Evolutionary conservation across 2,113 vertebrate species (phyloP).

Genomic region (Crocuta crocuta): DNA sequence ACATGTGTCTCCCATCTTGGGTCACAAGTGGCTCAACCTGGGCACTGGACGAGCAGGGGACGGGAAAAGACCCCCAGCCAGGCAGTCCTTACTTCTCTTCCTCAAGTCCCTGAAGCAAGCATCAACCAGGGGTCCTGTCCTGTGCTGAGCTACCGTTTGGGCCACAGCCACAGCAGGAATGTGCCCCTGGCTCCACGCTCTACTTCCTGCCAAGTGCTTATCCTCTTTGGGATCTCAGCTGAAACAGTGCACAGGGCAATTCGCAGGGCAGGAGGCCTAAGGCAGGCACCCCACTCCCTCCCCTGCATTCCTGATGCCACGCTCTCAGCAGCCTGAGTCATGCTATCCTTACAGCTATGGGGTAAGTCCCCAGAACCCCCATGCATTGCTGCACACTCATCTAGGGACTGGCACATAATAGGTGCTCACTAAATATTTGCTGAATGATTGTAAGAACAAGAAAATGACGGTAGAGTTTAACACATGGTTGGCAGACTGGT

Average conservation of each 20-base stretch:
- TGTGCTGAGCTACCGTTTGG: not conserved
- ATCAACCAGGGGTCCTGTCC: not conserved
- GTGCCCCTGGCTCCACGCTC: not conserved
- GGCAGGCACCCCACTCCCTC: not conserved
- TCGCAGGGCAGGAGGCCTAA: not conserved
- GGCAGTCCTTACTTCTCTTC: not conserved
- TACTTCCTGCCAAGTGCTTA: not conserved
- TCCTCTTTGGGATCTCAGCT: not conserved
- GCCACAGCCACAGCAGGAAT: not conserved
- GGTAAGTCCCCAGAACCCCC: not conserved
- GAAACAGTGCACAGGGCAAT: not conserved
- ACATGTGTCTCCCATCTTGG: accelerated
- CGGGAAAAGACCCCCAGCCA: not conserved
- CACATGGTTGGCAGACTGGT: not conserved
- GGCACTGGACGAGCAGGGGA: not conserved
- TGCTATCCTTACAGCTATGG: too few species aligned
- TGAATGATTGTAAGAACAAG: not conserved
- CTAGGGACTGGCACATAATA: not conserved
- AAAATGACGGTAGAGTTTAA: not conserved
- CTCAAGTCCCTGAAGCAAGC: not conserved
- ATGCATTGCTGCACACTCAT: not conserved
- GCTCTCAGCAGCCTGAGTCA: not conserved
- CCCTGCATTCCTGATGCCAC: not conserved
- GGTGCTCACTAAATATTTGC: not conserved
- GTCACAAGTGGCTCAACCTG: not conserved